phyloP scores from a whole-genome alignment of 2,113 vertebrate genomes.

The Scalopus aquaticus region DNA sequence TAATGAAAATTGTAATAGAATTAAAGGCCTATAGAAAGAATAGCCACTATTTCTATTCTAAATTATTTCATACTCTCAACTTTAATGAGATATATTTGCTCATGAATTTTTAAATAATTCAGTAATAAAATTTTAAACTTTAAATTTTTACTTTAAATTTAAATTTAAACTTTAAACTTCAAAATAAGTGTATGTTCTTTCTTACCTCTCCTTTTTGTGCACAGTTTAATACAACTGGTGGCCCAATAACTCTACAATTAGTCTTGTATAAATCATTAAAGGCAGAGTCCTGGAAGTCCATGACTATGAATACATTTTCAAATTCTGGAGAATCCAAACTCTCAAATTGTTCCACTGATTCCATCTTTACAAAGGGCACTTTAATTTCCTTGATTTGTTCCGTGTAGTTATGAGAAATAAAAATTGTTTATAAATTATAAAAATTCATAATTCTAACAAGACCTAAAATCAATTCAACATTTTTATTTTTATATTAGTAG shows the following conservation, averaged over 20 bases:
- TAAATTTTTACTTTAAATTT: background rate
- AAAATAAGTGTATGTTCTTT: background rate
- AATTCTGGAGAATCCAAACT: conserved; percentile 91
- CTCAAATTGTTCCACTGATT: conserved; percentile 89
- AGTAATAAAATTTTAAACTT: conserved; percentile 29
- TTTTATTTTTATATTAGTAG: conserved; percentile 37
- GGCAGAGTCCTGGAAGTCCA: conserved; percentile 90
- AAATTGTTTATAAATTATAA: conserved; percentile 49
- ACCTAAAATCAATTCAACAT: conserved; percentile 41
- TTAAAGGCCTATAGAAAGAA: background rate
- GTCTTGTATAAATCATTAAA: conserved; percentile 91
- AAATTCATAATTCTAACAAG: conserved; percentile 44
- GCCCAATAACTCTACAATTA: conserved; percentile 93
- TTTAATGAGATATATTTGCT: background rate
- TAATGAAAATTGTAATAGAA: background rate
- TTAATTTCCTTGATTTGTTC: conserved; percentile 90
- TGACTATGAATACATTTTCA: conserved; percentile 93
- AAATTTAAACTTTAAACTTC: conserved; percentile 1
- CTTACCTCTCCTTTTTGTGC: conserved; percentile 91
- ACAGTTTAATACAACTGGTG: conserved; percentile 92
- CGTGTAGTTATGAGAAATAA: conserved; percentile 60
- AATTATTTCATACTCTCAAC: background rate
- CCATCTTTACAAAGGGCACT: conserved; percentile 88
- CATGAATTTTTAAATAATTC: background rate
- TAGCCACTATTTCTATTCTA: background rate